Evolutionary conservation across 2,113 vertebrate genomes (phyloP).

Genomic region (Chaetura pelagica): DNA sequence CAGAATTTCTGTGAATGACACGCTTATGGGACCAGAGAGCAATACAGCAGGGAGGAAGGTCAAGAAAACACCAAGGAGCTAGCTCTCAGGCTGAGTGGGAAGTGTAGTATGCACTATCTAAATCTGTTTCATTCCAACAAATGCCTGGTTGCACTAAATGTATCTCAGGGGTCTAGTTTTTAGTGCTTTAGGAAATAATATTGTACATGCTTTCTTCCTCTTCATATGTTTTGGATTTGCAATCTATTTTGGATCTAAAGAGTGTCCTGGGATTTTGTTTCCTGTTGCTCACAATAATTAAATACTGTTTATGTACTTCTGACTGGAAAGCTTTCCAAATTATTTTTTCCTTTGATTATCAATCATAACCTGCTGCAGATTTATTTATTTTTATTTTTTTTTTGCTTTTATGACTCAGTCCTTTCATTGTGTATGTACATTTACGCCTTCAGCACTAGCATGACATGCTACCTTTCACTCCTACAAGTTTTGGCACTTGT

Average conservation of each 20-base stretch:
- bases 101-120: background rate
- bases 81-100: background rate
- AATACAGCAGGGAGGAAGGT: background rate
- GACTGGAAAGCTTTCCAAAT: background rate
- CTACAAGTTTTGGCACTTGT: background rate
- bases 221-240: conserved; percentile 32
- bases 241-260: conserved; percentile 38
- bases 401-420: background rate
- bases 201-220: conserved; percentile 32
- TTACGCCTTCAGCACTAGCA: background rate
- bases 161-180: conserved; percentile 34
- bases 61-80: background rate
- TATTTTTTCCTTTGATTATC: background rate
- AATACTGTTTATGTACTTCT: conserved; percentile 4
- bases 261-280: conserved; percentile 49
- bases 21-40: background rate
- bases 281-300: conserved; percentile 41
- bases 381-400: background rate
- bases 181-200: conserved; percentile 60
- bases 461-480: background rate
- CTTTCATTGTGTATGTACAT: background rate
- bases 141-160: background rate
- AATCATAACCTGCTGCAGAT: background rate
- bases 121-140: background rate
- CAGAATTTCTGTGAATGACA: background rate